These are phyloP conservation scores for Aegypius monachus DNA, from an alignment of 2,113 vertebrate genomes.

Conservation along the genomic window DNA sequence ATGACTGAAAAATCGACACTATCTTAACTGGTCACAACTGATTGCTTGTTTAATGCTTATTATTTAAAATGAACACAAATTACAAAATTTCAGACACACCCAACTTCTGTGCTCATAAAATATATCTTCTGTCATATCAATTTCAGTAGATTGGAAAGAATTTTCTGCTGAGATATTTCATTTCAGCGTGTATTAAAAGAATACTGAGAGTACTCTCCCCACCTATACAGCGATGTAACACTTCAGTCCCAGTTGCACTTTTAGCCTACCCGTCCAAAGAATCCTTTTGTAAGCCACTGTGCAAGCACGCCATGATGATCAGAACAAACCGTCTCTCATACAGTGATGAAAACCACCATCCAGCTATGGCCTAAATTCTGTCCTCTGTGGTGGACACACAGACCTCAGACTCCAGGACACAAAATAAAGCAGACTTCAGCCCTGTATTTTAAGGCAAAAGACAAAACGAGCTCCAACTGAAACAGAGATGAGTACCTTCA, in stretches of 20 bases:
- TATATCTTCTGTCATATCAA: slow-evolving; percentile 40
- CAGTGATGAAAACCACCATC: not conserved
- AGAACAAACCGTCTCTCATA: not conserved
- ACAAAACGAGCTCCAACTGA: not conserved
- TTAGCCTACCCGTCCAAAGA: not conserved
- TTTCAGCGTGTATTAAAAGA: not conserved
- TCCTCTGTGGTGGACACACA: not conserved
- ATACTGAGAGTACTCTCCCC: not conserved
- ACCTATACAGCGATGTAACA: not conserved
- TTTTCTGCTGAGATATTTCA: not conserved
- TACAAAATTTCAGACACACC: slow-evolving; percentile 57
- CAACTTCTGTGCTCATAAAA: slow-evolving; percentile 61
- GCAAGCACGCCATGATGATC: not conserved
- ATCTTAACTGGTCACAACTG: slow-evolving; percentile 31
- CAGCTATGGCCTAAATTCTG: not conserved
- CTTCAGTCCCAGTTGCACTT: not conserved
- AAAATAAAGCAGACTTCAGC: not conserved
- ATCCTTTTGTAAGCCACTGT: not conserved
- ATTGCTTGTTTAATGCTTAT: slow-evolving; percentile 28
- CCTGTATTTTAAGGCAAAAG: slow-evolving; percentile 37
- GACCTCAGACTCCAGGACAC: not conserved
- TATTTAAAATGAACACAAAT: slow-evolving; percentile 53
- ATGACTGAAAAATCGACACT: slow-evolving; percentile 53
- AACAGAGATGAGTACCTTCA: not conserved
- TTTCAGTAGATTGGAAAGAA: slow-evolving; percentile 1